phyloP scores from a whole-genome alignment of 2,888 invertebrate species.

The Torymus tubicola region DNA sequence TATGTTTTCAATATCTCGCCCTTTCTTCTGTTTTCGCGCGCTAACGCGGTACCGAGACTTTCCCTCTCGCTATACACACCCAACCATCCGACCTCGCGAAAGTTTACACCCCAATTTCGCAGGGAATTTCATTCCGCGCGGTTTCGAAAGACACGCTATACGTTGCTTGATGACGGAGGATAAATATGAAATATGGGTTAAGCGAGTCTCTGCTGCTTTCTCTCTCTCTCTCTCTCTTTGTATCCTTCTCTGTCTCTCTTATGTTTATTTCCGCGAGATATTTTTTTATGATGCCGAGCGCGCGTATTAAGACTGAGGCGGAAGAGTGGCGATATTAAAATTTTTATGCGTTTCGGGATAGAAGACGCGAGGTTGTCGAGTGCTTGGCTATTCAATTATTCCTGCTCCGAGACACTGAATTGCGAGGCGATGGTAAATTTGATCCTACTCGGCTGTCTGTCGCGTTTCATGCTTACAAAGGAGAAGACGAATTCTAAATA shows the following conservation, averaged over 20 bases:
- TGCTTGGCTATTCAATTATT: neutral
- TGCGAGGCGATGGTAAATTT: no score
- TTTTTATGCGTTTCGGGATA: conserved; percentile 13
- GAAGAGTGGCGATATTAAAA: conserved; percentile 15
- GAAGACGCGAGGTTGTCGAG: neutral
- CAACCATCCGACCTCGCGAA: neutral
- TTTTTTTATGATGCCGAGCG: no score
- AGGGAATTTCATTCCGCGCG: conserved; percentile 34
- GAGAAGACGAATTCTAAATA: no score
- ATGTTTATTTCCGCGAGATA: no score
- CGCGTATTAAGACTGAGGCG: neutral
- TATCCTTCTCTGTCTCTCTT: neutral
- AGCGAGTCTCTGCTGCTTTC: neutral
- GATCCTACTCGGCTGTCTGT: no score
- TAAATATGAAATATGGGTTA: conserved; percentile 12
- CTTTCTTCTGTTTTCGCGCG: conserved; percentile 6
- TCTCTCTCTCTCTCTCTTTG: neutral
- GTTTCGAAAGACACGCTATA: conserved; percentile 2
- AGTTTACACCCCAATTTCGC: conserved; percentile 49
- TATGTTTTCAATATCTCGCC: conserved; percentile 64
- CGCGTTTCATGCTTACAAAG: no score
- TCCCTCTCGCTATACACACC: neutral
- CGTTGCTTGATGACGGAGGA: conserved; percentile 11
- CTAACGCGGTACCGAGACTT: neutral
- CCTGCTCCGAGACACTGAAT: neutral